Evolutionary conservation across 2,797 vertebrate species (phyloP), one percentile per base, ranked within the genome.

Genomic region (Ambastaia sidthimunki): DNA sequence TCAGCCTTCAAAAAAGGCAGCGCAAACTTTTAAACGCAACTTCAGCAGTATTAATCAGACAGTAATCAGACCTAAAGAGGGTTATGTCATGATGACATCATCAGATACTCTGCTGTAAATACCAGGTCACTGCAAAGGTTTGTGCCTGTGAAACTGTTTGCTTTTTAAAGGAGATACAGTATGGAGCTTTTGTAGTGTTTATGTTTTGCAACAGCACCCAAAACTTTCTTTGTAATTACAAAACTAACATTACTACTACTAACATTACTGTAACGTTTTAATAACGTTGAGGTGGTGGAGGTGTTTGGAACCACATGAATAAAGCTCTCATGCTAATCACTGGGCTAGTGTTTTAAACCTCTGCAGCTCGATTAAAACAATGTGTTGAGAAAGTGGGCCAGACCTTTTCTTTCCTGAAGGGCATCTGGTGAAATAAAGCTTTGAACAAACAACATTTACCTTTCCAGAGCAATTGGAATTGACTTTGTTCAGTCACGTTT

Each of bases 241-340:
- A n/a, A n/a, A n/a, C n/a, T n/a, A n/a, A n/a, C n/a, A n/a, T n/a
- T n/a, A n/a, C n/a, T n/a, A n/a, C n/a, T n/a, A n/a, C n/a, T n/a
- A n/a, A n/a, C n/a, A n/a, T n/a, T n/a, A n/a, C n/a, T n/a, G n/a
- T n/a, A n/a, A n/a, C n/a, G n/a, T n/a, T n/a, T n/a, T n/a, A n/a
- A n/a, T n/a, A n/a, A n/a, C n/a, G n/a, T n/a, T n/a, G n/a, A n/a
- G n/a, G n/a, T n/a, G n/a, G n/a, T n/a, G n/a, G n/a, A n/a, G n/a
- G n/a, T n/a, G n/a, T 82, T 85, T 89, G 81, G 74, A 86, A 87
- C 79, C 87, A 90, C 85, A 89, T 87, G 85, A 86, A 85, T 76
- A 83, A 78, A 80, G 63, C 72, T 59, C 44, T 75, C 59, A 60
- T 52, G 72, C 65, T 81, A 73, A 86, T 71, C 59, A 16, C 3